Percentiles rank a stretch among this genome's conserved stretches.
These are phyloP conservation scores for Octopus sinensis DNA, from an alignment of 1,140 invertebrate genomes.

Conservation along the genomic window DNA sequence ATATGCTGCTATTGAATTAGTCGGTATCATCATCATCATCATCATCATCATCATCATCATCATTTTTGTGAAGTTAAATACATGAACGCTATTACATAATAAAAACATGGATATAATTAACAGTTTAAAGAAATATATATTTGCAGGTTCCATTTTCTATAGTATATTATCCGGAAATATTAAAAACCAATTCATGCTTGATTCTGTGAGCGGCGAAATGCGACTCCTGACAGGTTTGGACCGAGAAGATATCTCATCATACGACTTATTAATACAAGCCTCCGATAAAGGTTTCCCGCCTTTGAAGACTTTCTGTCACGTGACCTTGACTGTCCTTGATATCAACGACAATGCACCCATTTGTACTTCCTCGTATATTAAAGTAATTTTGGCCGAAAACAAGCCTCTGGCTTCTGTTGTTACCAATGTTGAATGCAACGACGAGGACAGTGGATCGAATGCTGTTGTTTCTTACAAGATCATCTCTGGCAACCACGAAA, in stretches of 20 bases:
- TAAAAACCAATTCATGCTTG: slow-evolving; percentile 68
- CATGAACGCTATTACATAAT: too few relatives aligned
- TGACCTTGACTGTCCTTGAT: slow-evolving; percentile 34
- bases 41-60: too few relatives aligned
- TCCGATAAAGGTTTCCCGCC: slow-evolving; percentile 32
- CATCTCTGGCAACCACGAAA: slow-evolving; percentile 25
- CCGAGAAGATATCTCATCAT: slow-evolving; percentile 14
- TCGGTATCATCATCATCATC: too few relatives aligned
- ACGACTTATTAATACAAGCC: slow-evolving; percentile 31
- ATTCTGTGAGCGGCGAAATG: slow-evolving; percentile 77
- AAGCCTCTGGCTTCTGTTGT: slow-evolving; percentile 20
- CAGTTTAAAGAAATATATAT: slow-evolving; percentile 30
- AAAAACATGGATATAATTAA: too few relatives aligned
- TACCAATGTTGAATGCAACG: slow-evolving; percentile 30
- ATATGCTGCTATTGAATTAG: too few relatives aligned
- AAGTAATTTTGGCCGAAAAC: slow-evolving; percentile 23
- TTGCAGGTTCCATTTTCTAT: slow-evolving; percentile 77
- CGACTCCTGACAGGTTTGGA: slow-evolving; percentile 45
- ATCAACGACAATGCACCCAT: slow-evolving; percentile 38
- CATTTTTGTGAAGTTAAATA: too few relatives aligned
- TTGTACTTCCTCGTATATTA: slow-evolving; percentile 27
- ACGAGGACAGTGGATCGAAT: slow-evolving; percentile 31
- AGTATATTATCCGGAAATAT: slow-evolving; percentile 64
- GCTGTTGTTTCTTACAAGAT: slow-evolving; percentile 29
- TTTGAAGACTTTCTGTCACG: slow-evolving; percentile 24